Evolutionary conservation across 2,888 invertebrate genomes (phyloP).

Genomic region (Clusia tigrina): DNA sequence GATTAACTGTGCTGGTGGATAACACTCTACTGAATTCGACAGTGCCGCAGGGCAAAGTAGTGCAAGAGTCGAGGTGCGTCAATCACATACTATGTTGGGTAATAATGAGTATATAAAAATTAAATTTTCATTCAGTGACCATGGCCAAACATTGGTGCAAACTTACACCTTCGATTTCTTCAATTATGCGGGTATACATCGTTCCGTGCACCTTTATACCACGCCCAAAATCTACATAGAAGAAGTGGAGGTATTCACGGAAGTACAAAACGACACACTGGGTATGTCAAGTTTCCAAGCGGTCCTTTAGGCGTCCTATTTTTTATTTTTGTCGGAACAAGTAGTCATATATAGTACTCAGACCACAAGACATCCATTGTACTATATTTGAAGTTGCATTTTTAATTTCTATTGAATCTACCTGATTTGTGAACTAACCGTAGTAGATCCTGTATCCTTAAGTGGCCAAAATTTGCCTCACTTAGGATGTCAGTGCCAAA

Average conservation of each 20-base stretch:
- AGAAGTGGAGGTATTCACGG: slow-evolving; percentile 82
- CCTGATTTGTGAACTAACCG: no score
- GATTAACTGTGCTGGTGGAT: slow-evolving; percentile 90
- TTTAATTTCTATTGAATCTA: no score
- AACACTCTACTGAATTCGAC: slow-evolving; percentile 87
- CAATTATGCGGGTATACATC: slow-evolving; percentile 97
- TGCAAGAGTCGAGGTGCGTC: slow-evolving; percentile 65
- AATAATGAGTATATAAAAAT: no score
- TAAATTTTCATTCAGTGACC: slow-evolving; percentile 67
- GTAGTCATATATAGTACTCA: no score
- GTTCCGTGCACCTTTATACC: slow-evolving; percentile 87
- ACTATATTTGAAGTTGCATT: no score
- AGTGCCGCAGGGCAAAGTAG: slow-evolving; percentile 84
- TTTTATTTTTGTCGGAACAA: no score
- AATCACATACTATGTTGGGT: slow-evolving; percentile 17
- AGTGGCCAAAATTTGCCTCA: no score
- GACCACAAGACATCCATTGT: no score
- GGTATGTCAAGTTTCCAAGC: not conserved
- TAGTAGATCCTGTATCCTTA: no score
- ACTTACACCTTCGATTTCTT: slow-evolving; percentile 94
- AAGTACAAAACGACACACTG: slow-evolving; percentile 66
- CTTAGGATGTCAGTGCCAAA: no score
- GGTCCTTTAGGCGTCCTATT: not conserved
- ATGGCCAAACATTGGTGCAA: slow-evolving; percentile 72
- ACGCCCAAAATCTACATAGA: slow-evolving; percentile 83